phyloP scores from a whole-genome alignment of 2,888 invertebrate genomes.

The Bellardia pandia region DNA sequence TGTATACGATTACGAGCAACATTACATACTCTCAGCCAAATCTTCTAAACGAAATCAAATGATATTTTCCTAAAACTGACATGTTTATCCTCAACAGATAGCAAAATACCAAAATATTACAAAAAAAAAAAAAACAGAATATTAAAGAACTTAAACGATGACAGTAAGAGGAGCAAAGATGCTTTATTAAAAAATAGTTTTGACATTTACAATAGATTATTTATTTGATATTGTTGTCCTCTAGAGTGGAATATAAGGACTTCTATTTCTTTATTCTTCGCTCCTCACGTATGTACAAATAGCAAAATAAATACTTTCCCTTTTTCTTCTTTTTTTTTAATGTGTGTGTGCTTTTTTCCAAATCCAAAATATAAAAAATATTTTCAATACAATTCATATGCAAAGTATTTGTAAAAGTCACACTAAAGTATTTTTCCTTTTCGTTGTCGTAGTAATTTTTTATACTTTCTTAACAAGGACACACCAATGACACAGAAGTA shows the following conservation, averaged over 20 bases:
- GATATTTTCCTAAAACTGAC: constrained; percentile 54
- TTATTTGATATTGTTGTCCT: constrained; percentile 64
- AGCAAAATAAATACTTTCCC: constrained; percentile 51
- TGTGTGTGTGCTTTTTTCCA: not conserved
- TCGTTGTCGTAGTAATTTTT: constrained; percentile 32
- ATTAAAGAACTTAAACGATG: constrained; percentile 52
- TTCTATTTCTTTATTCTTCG: not conserved
- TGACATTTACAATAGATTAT: constrained; percentile 69
- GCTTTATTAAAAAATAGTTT: constrained; percentile 71
- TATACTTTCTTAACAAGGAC: constrained; percentile 47
- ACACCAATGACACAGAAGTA: constrained; percentile 55
- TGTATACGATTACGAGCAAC: not conserved
- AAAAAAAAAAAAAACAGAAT: constrained; percentile 25
- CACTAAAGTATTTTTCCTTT: constrained; percentile 7
- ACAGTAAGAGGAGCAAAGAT: constrained; percentile 37
- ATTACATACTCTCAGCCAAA: not conserved
- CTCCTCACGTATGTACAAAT: constrained; percentile 24
- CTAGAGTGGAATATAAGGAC: constrained; percentile 45
- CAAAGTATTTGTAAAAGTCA: constrained; percentile 42
- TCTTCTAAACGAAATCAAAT: constrained; percentile 51
- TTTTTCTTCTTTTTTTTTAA: constrained; percentile 7
- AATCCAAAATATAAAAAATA: constrained; percentile 26
- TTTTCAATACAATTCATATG: constrained; percentile 57
- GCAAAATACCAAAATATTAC: constrained; percentile 2
- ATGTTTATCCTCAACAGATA: constrained; percentile 50